Evolutionary conservation across 1,140 invertebrate species (phyloP), one percentile per base, ranked within the genome.

Genomic region (Camponotus pennsylvanicus): DNA sequence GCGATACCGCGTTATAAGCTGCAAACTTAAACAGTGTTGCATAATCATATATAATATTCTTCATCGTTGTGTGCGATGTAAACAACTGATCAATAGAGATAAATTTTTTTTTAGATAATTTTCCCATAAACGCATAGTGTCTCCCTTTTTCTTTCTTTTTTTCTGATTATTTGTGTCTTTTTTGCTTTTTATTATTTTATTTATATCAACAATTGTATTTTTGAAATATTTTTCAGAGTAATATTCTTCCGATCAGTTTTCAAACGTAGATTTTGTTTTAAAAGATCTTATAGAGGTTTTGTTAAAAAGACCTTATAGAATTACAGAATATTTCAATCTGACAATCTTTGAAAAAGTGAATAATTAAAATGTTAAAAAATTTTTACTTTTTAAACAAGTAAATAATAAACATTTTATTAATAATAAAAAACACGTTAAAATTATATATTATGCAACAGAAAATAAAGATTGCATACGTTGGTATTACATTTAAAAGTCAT

Each of bases 21-120:
- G 55, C 40, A 73, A 83, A 83, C 79, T 73, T 73, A 73, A 63
- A 63, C 18, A 45, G 27, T 49, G 79, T 73, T 71, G 40, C 34
- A 45, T 5, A 52, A 4, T 52, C 49, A 52, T 52, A 4, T 52
- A 52, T 52, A 73, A 27, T 40, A 57, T 3, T 13, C 9, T 3
- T 32, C 49, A 4, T 70, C 18, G 34, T n/a, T 11, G 40, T 45
- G 27, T 27, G 15, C 32, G 45, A 69, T 4, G 40, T 8, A 8
- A 40, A 37, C 40, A 40, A 71, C n/a, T 27, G 57, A 57, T 42
- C 66, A n/a, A 57, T 32, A 57, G 21, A 15, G 15, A 80, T 71
- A 71, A 34, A 49, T 7, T 55, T 73, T 73, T 73, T 73, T 32
- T 52, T 3, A 45, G n/a, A 55, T 69, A 55, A 27, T 27, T 40